Conservation (phyloP, 1,140 invertebrate genomes). For the Lordiphosa collinella region DNA sequence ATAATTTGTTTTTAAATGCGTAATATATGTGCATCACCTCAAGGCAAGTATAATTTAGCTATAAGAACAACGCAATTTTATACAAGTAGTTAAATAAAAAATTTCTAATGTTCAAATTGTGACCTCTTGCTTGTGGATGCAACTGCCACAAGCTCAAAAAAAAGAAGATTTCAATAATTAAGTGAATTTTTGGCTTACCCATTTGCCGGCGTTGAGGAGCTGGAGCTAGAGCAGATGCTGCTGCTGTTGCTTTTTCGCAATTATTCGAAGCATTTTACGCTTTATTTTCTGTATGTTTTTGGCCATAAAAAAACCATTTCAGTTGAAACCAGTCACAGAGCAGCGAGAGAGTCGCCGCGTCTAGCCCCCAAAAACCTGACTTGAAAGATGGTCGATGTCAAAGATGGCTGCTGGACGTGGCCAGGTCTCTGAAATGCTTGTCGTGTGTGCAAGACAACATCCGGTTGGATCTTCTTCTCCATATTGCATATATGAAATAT, state of each 20-base stretch:
- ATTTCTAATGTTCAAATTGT: too few species aligned
- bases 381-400: slow-evolving; percentile 8
- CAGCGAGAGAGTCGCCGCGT: background rate
- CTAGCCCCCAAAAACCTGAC: background rate
- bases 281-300: slow-evolving; percentile 3
- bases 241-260: background rate
- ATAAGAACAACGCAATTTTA: too few species aligned
- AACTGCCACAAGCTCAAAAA: too few species aligned
- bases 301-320: slow-evolving; percentile 4
- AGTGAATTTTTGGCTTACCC: too few species aligned
- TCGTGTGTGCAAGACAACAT: slow-evolving; percentile 9
- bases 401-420: slow-evolving; percentile 6
- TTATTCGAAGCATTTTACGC: slow-evolving; percentile 3
- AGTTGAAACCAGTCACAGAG: slow-evolving; percentile 3
- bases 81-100: too few species aligned
- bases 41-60: too few species aligned
- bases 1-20: too few species aligned
- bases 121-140: too few species aligned
- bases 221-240: too few species aligned
- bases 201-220: too few species aligned
- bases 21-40: too few species aligned
- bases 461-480: slow-evolving; percentile 6
- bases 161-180: too few species aligned
- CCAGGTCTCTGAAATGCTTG: background rate
- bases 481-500: slow-evolving; percentile 37